These are phyloP conservation scores for Amaurobius ferox DNA, from an alignment of 2,888 invertebrate species.

Conservation along the genomic window DNA sequence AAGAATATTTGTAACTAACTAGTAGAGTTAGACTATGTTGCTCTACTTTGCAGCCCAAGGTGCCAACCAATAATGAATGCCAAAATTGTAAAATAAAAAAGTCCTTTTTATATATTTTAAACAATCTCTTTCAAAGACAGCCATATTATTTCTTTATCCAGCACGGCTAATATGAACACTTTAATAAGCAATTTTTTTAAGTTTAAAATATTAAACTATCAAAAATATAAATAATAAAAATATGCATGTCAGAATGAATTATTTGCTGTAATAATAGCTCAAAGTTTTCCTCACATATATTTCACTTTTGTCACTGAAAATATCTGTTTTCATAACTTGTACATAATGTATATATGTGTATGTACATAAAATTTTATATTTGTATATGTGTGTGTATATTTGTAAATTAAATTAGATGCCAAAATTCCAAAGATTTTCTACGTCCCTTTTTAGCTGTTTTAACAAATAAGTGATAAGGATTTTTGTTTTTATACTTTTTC, in stretches of 20 bases:
- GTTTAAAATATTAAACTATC: too few species aligned
- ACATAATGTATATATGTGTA: constrained; percentile 44
- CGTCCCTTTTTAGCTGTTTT: constrained; percentile 35
- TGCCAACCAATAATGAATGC: neutral
- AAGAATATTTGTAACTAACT: too few species aligned
- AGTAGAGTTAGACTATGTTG: neutral
- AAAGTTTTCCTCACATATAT: neutral
- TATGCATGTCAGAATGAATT: too few species aligned
- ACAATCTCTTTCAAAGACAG: too few species aligned
- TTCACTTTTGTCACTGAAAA: constrained; percentile 26
- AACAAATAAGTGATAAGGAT: neutral
- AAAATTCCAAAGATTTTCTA: constrained; percentile 71
- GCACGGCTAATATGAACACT: too few species aligned
- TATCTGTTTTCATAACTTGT: constrained; percentile 29
- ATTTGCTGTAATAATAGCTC: too few species aligned
- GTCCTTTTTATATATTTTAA: too few species aligned
- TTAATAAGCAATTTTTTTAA: too few species aligned
- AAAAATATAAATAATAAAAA: too few species aligned
- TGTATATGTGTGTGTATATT: constrained; percentile 40
- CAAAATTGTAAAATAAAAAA: too few species aligned
- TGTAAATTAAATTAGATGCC: constrained; percentile 59
- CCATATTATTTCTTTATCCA: too few species aligned
- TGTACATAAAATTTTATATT: constrained; percentile 46
- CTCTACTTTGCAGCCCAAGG: neutral
- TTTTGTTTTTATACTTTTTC: too few species aligned